Conservation (phyloP, 2,888 invertebrate genomes). For the Patella ulyssiponensis region DNA sequence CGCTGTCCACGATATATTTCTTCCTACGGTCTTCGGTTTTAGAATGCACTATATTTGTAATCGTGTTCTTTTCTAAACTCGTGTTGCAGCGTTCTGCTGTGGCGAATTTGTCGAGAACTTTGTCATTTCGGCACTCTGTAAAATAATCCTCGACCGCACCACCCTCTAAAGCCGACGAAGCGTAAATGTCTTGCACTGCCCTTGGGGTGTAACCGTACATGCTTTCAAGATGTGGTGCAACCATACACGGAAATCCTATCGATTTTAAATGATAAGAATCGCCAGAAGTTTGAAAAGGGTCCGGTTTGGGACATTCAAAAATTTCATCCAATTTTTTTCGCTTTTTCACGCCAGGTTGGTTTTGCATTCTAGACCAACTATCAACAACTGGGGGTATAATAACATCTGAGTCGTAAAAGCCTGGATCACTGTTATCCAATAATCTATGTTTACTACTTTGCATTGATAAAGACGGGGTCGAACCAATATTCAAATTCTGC, state of each 20-base stretch:
- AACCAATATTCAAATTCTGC: not conserved
- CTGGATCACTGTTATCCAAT: not conserved
- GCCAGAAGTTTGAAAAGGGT: not conserved
- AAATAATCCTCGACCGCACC: not conserved
- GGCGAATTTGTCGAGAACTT: not conserved
- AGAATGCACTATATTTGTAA: not conserved
- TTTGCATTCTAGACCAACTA: not conserved
- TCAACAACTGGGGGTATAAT: not conserved
- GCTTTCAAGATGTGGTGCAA: not conserved
- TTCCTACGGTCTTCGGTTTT: not conserved
- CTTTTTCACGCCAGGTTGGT: constrained; percentile 1
- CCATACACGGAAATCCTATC: not conserved
- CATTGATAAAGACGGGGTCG: not conserved
- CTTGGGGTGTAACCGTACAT: constrained; percentile 2
- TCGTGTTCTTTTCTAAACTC: not conserved
- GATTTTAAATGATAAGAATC: not conserved
- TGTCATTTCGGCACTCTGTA: not conserved
- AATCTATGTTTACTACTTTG: not conserved
- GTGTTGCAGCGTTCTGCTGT: not conserved
- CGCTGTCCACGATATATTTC: not conserved
- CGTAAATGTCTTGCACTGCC: constrained; percentile 3
- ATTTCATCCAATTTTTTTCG: not conserved
- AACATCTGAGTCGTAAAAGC: not conserved
- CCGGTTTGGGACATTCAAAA: not conserved
- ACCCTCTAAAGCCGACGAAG: not conserved